Evolutionary conservation across 1,140 invertebrate genomes (phyloP).

Genomic region (Akabosia matsudoensis): DNA sequence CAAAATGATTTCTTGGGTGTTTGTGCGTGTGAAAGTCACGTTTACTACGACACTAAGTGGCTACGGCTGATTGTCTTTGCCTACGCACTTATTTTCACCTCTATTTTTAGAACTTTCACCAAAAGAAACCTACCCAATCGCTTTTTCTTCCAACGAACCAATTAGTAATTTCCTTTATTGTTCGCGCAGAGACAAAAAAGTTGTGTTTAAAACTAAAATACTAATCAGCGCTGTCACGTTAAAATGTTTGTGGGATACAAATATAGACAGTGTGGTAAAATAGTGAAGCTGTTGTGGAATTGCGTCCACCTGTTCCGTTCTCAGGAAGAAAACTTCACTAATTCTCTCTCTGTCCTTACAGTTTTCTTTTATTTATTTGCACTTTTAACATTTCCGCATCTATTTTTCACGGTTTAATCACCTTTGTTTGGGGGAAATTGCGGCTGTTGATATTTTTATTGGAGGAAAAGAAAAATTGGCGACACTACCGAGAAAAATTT

Average conservation of each 20-base stretch:
- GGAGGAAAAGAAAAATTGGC: background rate
- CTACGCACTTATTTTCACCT: background rate
- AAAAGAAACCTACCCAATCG: background rate
- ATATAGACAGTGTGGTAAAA: background rate
- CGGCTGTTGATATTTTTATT: background rate
- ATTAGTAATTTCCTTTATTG: background rate
- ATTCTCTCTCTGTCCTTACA: background rate
- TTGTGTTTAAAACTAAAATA: too few relatives aligned
- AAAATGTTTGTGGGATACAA: too few relatives aligned
- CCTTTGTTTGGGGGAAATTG: background rate
- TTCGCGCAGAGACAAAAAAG: too few relatives aligned
- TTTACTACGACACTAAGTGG: background rate
- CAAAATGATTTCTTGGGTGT: background rate
- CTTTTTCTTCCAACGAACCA: background rate
- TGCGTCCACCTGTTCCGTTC: background rate
- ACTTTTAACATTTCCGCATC: background rate
- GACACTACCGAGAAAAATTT: background rate
- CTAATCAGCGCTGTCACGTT: too few relatives aligned
- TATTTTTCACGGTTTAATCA: background rate
- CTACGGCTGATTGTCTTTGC: background rate
- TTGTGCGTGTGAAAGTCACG: conserved; percentile 10
- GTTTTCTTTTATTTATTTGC: background rate
- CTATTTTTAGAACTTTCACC: too few relatives aligned
- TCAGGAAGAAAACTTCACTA: background rate
- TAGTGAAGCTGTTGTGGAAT: background rate